Base-by-base conservation (phyloP, 92 coral and sea anemone genomes). In the Scolanthus callimorphus region DNA sequence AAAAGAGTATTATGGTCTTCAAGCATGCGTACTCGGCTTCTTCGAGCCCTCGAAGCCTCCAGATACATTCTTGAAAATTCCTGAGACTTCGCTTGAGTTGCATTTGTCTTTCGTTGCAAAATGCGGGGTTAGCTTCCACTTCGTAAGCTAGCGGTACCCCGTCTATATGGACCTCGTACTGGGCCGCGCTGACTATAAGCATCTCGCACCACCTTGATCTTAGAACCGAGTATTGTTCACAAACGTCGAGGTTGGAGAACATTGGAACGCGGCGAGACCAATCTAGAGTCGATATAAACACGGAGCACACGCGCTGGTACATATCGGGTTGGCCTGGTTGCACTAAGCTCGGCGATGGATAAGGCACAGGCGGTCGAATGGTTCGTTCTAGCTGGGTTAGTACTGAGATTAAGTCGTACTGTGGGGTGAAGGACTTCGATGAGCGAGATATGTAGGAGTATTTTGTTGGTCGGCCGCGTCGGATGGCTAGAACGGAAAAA, bases 21-120 rank as follows among this genome's bases (percentile, higher is more conserved):
- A 84, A 55, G 59, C 91, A 84, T 25, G 91, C 86, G 51, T 79
- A 57, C 37, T 84, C 91, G n/a, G 91, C 84, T 29, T 73, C 80
- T 30, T 84, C 91, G 2, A 76, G 61, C 28, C 79, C 82, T 27
- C 80, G 53, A 26, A 77, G 63, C 50, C 76, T 66, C 78, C 74
- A 59, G 31, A 77, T 55, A 10, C 84, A 60, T 55, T 84, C 91
- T 23, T 68, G 71, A 34, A 84, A 63, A 54, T 61, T 81, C 52
- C 61, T 65, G 49, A 84, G 73, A 20, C 86, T 79, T 54, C 84
- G 77, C 31, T 81, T 81, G 49, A 73, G 50, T 24, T 76, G 82
- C 28, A 84, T 39, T n/a, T 84, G 75, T 11, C 67, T 43, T 49
- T 69, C 84, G 30, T 62, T 77, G 27, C 84, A 77, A 51, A 60